Conservation (phyloP, 1,140 invertebrate genomes). For the Drosophila sulfurigaster region DNA sequence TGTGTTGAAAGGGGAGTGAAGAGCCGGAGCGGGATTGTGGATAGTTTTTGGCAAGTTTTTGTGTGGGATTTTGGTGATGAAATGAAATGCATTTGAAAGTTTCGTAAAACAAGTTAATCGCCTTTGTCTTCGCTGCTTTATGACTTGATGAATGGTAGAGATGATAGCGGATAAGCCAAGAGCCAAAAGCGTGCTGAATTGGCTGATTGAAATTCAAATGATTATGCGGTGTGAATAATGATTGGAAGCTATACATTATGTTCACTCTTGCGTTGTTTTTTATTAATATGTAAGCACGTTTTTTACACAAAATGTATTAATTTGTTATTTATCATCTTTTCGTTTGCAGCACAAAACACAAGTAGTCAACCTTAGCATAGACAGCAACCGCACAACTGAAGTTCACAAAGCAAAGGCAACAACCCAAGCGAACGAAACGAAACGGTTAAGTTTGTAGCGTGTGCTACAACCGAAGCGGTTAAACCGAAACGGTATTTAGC, state of each 20-base stretch:
- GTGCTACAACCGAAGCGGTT: not conserved
- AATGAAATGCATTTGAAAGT: constrained; percentile 75
- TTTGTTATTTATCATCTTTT: not conserved
- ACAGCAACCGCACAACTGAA: constrained; percentile 38
- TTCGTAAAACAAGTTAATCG: constrained; percentile 76
- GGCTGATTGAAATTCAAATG: constrained; percentile 22
- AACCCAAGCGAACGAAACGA: constrained; percentile 6
- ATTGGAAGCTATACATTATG: not conserved
- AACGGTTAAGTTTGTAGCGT: constrained; percentile 13
- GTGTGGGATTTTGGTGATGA: constrained; percentile 59
- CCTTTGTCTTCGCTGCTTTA: constrained; percentile 41
- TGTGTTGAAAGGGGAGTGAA: not conserved
- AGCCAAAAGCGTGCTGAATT: constrained; percentile 32
- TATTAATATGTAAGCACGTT: constrained; percentile 3
- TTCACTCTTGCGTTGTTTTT: not conserved
- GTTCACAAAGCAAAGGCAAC: constrained; percentile 35
- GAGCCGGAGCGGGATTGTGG: constrained; percentile 28
- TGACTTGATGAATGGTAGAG: constrained; percentile 16
- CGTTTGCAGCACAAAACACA: constrained; percentile 24
- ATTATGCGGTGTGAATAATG: constrained; percentile 5
- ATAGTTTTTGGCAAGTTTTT: constrained; percentile 61
- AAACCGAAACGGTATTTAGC: constrained; percentile 1
- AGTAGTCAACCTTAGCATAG: constrained; percentile 25
- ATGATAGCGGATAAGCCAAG: constrained; percentile 28
- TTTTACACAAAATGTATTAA: not conserved